These are phyloP conservation scores for Sigmodon hispidus DNA, from an alignment of 2,113 vertebrate genomes.

Conservation along the genomic window DNA sequence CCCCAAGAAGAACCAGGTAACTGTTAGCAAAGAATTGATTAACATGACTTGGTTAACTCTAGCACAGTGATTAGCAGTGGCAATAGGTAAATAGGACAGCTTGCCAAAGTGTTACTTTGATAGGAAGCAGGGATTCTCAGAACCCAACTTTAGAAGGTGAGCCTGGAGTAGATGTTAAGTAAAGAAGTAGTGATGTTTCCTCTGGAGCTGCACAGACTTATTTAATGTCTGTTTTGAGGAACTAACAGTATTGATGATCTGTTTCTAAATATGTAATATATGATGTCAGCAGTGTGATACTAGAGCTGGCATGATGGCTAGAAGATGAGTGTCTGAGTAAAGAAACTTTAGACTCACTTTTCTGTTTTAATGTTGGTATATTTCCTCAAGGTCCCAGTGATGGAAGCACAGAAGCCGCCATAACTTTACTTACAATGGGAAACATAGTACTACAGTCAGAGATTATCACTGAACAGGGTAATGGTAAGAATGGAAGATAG, in stretches of 20 bases:
- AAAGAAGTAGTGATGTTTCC: background rate
- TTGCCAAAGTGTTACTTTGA: background rate
- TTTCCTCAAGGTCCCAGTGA: constrained; percentile 85
- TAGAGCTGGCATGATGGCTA: background rate
- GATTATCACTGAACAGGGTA: constrained; percentile 66
- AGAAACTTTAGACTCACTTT: background rate
- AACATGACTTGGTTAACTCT: background rate
- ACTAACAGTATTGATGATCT: background rate
- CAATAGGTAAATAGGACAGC: background rate
- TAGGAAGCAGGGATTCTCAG: constrained; percentile 9
- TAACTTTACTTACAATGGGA: constrained; percentile 93
- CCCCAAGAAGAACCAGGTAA: constrained; percentile 89
- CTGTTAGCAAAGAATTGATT: constrained; percentile 60
- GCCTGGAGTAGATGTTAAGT: constrained; percentile 14
- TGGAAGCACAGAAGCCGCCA: constrained; percentile 94
- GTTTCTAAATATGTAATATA: background rate
- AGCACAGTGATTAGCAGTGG: background rate
- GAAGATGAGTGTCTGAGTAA: background rate
- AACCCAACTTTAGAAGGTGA: constrained; percentile 20
- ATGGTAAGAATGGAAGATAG: constrained; percentile 78
- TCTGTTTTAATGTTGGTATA: constrained; percentile 40
- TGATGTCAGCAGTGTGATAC: background rate
- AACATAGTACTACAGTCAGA: constrained; percentile 85
- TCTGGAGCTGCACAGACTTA: background rate
- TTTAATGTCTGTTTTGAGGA: constrained; percentile 30